Percentiles rank a stretch among this genome's conserved stretches.
phyloP scores from a whole-genome alignment of 2,888 invertebrate species.

The Acanthococcus lagerstroemiae region DNA sequence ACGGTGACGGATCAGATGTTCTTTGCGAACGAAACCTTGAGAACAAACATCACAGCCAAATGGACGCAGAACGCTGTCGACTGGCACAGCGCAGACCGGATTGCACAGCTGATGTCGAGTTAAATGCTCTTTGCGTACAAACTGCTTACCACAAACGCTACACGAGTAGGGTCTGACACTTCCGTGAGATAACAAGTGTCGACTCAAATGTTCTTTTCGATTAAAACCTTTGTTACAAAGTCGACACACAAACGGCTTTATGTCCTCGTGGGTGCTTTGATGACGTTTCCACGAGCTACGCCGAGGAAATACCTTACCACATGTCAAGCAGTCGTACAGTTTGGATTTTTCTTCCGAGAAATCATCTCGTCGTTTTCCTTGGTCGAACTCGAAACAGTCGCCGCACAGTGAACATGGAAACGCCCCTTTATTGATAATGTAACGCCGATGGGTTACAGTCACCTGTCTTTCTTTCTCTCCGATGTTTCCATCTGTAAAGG shows the following conservation, averaged over 20 bases:
- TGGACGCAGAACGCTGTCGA: slow-evolving; percentile 40
- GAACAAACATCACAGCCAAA: slow-evolving; percentile 36
- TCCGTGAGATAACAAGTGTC: slow-evolving; percentile 38
- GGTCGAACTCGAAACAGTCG: slow-evolving; percentile 37
- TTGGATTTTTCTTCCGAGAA: slow-evolving; percentile 34
- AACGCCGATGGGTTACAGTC: slow-evolving; percentile 37
- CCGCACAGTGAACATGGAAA: slow-evolving; percentile 39
- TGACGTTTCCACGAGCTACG: slow-evolving; percentile 39
- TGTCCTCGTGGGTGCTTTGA: slow-evolving; percentile 37
- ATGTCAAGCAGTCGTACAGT: slow-evolving; percentile 36
- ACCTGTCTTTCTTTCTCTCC: slow-evolving; percentile 14
- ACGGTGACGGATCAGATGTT: slow-evolving; percentile 38
- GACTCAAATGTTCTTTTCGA: slow-evolving; percentile 38
- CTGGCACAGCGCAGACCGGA: slow-evolving; percentile 19
- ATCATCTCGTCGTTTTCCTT: slow-evolving; percentile 36
- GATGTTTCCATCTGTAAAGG: slow-evolving; percentile 22
- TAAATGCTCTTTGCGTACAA: slow-evolving; percentile 39
- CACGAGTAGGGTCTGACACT: slow-evolving; percentile 37
- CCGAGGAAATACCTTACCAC: slow-evolving; percentile 38
- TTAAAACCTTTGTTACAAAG: slow-evolving; percentile 38
- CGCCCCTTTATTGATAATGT: slow-evolving; percentile 39
- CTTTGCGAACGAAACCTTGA: slow-evolving; percentile 38
- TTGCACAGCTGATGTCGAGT: slow-evolving; percentile 37
- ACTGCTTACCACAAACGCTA: slow-evolving; percentile 37
- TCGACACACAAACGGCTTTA: slow-evolving; percentile 37